Base-by-base conservation (phyloP, 2,113 vertebrate species). In the Neoarius graeffei region DNA sequence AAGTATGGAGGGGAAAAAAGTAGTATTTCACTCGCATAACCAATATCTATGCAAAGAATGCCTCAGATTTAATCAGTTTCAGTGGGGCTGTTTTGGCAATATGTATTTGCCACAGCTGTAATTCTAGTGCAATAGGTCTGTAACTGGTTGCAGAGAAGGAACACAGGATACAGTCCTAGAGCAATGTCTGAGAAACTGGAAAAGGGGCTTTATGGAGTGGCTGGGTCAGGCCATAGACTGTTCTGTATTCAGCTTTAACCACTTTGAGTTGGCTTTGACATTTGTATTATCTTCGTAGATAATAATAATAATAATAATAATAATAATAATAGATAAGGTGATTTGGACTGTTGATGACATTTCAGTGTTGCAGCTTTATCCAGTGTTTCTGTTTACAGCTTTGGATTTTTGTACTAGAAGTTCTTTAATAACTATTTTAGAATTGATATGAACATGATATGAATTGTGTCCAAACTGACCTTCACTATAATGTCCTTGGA, bases 1-100 rank as follows among this genome's bases (percentile, higher is more conserved):
- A 89, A 92, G 89, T 91, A 91, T 85, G 87, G 86, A 83, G 85
- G 84, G 76, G 35, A 82, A 86, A 74, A 86, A 91, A 90, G 86
- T 89, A 90, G 85, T 93, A 90, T 92, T 91, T 93, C 87, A 90
- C 85, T 87, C 86, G 67, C 88, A 85, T 93, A 91, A 91, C 91
- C 85, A 92, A 86, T 88, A 86, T 93, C 89, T 89, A 89, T 90
- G 85, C 88, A 71, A 89, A 86, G 87, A 86, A 89, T 88, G 91
- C 90, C 86, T 86, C 87, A 86, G 59, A 90, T 88, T 88, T 69
- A 89, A 90, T 91, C 81, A 87, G 79, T 85, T 89, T 87, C 82
- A 87, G 84, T 69, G 59, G 76, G 76, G 83, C 83, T 82, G 57
- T 87, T 91, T 84, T 91, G 87, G 88, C 88, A 87, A 86, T 83